Base-by-base conservation (phyloP, 1,140 invertebrate species). In the Zophobas atratus region DNA sequence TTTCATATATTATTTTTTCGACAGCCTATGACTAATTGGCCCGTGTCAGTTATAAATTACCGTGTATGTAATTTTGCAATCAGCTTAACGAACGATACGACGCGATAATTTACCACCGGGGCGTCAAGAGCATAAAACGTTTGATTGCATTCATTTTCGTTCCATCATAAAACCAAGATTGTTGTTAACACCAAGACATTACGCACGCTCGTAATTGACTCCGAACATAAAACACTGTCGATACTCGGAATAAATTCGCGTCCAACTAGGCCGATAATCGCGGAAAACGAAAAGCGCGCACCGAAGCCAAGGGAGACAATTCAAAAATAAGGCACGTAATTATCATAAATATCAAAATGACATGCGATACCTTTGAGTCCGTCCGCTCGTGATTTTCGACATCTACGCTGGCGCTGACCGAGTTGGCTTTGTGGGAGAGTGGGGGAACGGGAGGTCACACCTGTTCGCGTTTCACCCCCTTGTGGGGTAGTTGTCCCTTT, bases 381-480 rank as follows among this genome's bases (percentile, higher is more conserved):
- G 70, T 78, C 79, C 76, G 76, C 75, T 80, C 76, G 70, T 76
- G 83, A 81, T 80, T 82, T 82, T 78, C 82, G 79, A 80, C 81
- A 81, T 81, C 82, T 63, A 75, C 81, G 76, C 74, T 81, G 79
- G 81, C 78, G 80, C 81, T 84, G 84, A 84, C 82, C 82, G 79
- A 84, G 79, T 83, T 84, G 80, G 72, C 51, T 55, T 51, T 41
- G 43, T 41, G 43, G 75, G 38, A 33, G 74, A 43, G 63, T 70
- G 77, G 79, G 81, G 79, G 43, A 70, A 53, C 70, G 75, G 72
- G 39, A 76, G 67, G 67, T 78, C 81, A 80, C 85, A 86, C 85
- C 85, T 86, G 85, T 86, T 86, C 60, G 70, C 74, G 70, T 85
- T 82, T 82, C 67, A 74, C 79, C 81, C 83, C 82, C 82, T 82